phyloP scores from a whole-genome alignment of 2,888 invertebrate species.

The Athrips mouffetella region DNA sequence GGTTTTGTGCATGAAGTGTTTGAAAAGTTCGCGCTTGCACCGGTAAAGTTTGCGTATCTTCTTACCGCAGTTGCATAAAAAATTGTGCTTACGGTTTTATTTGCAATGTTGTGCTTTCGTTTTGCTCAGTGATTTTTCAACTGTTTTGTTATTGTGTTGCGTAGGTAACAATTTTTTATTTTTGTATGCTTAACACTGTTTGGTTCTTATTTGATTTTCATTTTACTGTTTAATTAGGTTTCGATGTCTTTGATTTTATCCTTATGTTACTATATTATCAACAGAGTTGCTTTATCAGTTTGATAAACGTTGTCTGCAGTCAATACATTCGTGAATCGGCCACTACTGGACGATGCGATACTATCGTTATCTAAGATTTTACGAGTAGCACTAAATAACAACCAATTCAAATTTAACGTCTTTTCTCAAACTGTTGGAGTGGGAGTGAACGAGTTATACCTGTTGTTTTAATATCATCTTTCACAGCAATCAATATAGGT shows the following conservation, averaged over 20 bases:
- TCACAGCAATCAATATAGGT: too few species aligned
- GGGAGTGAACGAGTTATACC: too few species aligned
- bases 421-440: too few species aligned
- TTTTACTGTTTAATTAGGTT: constrained; percentile 29
- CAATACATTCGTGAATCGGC: constrained; percentile 44
- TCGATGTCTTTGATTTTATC: constrained; percentile 24
- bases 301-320: constrained; percentile 61
- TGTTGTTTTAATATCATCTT: too few species aligned
- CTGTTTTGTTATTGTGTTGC: constrained; percentile 58
- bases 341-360: too few species aligned
- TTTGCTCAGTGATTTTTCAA: constrained; percentile 54
- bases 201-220: constrained; percentile 17
- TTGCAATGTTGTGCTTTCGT: constrained; percentile 63
- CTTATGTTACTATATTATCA: constrained; percentile 52
- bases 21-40: constrained; percentile 55
- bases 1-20: constrained; percentile 62
- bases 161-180: constrained; percentile 46
- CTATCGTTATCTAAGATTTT: too few species aligned
- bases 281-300: constrained; percentile 68
- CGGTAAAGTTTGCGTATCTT: constrained; percentile 47
- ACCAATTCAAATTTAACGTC: constrained; percentile 14
- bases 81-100: constrained; percentile 41
- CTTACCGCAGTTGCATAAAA: constrained; percentile 34
- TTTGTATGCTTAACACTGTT: constrained; percentile 28
- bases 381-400: too few species aligned